These are phyloP conservation scores for Drosophila nr. perissopoda DNA, from an alignment of 2,888 invertebrate species.

Conservation along the genomic window DNA sequence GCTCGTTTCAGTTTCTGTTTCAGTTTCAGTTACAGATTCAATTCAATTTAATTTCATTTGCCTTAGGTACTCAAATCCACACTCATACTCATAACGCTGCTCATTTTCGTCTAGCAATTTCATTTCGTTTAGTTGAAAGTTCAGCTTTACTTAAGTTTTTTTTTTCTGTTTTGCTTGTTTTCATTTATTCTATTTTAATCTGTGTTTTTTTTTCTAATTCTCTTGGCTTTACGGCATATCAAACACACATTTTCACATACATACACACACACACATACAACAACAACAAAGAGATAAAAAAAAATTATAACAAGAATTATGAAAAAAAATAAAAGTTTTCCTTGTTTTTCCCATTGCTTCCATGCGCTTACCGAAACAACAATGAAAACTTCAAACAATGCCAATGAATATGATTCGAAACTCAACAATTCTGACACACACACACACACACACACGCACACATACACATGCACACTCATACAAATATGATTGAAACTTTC, in stretches of 20 bases:
- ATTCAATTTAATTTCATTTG: constrained; percentile 39
- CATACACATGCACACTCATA: constrained; percentile 16
- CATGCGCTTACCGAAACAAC: constrained; percentile 54
- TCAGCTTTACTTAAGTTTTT: constrained; percentile 33
- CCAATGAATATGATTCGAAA: constrained; percentile 60
- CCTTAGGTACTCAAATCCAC: constrained; percentile 8
- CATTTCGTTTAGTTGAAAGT: constrained; percentile 36
- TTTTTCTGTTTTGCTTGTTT: constrained; percentile 2
- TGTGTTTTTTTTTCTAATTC: constrained; percentile 57
- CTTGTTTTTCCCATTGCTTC: constrained; percentile 21
- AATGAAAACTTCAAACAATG: constrained; percentile 70
- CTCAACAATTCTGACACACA: constrained; percentile 25
- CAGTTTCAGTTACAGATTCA: constrained; percentile 23
- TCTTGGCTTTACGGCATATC: constrained; percentile 40
- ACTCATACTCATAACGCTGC: constrained; percentile 6
- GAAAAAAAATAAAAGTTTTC: constrained; percentile 40
- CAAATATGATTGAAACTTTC: constrained; percentile 62
- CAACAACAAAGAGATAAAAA: constrained; percentile 28
- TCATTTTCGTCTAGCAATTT: constrained; percentile 35
- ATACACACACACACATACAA: constrained; percentile 13
- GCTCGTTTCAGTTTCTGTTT: constrained; percentile 20
- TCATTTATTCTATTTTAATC: constrained; percentile 55
- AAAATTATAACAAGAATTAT: constrained; percentile 18
- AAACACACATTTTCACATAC: constrained; percentile 9
- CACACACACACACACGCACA: neutral